These are phyloP conservation scores for Gandaritis pyraliata DNA, from an alignment of 2,888 invertebrate genomes.

Conservation along the genomic window DNA sequence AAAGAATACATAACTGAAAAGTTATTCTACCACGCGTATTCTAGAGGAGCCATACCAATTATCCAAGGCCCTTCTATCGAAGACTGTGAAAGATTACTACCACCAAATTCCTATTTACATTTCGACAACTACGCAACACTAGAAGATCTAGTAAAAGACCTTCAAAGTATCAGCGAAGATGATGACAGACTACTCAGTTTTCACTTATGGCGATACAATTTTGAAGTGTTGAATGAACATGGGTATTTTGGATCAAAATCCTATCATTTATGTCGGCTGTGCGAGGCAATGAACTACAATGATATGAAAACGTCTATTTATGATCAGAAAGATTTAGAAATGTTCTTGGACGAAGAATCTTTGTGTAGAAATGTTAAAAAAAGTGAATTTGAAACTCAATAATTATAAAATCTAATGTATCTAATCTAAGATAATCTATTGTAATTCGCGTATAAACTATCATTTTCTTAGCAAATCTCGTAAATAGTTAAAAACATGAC, in stretches of 20 bases:
- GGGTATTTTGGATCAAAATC: slow-evolving; percentile 84
- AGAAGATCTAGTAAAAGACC: slow-evolving; percentile 77
- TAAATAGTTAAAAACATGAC: no score
- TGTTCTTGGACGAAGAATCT: slow-evolving; percentile 30
- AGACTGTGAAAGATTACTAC: slow-evolving; percentile 81
- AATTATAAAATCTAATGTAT: no score
- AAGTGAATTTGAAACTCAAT: no score
- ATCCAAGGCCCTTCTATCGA: slow-evolving; percentile 85
- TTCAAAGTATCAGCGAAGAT: slow-evolving; percentile 72
- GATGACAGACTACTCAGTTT: slow-evolving; percentile 66
- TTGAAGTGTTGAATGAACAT: slow-evolving; percentile 81
- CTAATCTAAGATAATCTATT: no score
- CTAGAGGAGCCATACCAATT: slow-evolving; percentile 86
- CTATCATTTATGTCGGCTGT: slow-evolving; percentile 83
- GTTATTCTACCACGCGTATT: slow-evolving; percentile 86
- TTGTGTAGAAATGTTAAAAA: slow-evolving; percentile 28
- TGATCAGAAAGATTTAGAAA: slow-evolving; percentile 25
- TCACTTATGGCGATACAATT: slow-evolving; percentile 86
- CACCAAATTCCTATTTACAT: slow-evolving; percentile 86
- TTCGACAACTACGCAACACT: slow-evolving; percentile 81
- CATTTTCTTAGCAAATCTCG: no score
- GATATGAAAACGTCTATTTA: slow-evolving; percentile 44
- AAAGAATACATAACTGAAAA: slow-evolving; percentile 89
- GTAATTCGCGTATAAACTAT: no score
- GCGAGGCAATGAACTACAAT: slow-evolving; percentile 85